Evolutionary conservation across 2,888 invertebrate species (phyloP).

Genomic region (Tuberolachnus salignus): DNA sequence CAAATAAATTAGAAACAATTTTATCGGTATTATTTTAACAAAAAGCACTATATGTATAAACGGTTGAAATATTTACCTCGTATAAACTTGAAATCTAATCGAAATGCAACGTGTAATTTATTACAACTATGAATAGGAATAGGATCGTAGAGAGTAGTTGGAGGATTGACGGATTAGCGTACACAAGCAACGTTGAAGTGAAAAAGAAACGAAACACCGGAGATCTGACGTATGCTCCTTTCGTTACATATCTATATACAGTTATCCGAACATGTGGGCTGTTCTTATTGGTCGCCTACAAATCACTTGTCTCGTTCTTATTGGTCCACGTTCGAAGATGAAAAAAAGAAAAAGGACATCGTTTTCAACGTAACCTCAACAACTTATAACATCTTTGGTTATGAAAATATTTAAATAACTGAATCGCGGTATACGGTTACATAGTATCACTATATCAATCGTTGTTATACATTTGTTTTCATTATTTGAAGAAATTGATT

Average conservation of each 20-base stretch:
- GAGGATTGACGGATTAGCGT: no score
- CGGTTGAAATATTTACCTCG: not conserved
- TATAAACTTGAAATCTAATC: no score
- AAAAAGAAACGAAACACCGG: conserved; percentile 3
- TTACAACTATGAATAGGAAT: no score
- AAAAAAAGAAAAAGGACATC: conserved; percentile 12
- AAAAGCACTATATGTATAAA: not conserved
- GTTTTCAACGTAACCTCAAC: conserved; percentile 34
- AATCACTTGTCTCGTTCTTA: conserved; percentile 68
- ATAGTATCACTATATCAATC: not conserved
- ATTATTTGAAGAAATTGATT: not conserved
- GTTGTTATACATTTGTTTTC: not conserved
- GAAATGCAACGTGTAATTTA: no score
- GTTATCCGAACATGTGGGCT: conserved; percentile 43
- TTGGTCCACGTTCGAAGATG: conserved; percentile 72
- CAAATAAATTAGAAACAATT: no score
- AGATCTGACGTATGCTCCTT: conserved; percentile 38
- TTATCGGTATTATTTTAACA: no score
- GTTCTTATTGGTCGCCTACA: conserved; percentile 64
- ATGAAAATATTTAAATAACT: not conserved
- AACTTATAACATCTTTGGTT: conserved; percentile 1
- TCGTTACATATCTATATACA: conserved; percentile 46
- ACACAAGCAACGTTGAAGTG: not conserved
- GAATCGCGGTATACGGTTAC: not conserved
- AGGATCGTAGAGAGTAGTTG: no score